phyloP scores from a whole-genome alignment of 1,140 invertebrate genomes.

The Theocolax elegans region DNA sequence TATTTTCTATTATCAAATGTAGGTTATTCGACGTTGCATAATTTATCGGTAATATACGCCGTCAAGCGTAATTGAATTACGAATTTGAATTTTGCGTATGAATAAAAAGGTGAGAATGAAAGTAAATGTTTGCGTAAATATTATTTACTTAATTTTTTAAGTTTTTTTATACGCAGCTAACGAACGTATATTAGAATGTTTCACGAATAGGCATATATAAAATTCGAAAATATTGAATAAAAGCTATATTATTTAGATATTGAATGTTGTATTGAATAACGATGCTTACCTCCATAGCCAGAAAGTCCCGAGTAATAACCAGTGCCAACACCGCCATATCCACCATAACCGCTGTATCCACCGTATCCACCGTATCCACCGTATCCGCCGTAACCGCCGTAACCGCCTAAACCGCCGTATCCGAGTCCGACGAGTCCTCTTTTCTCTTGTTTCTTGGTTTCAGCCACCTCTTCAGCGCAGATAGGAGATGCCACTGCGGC shows the following conservation, averaged over 20 bases:
- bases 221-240: not conserved
- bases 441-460: conserved; percentile 57
- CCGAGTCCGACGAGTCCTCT: conserved; percentile 54
- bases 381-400: conserved; percentile 43
- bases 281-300: not conserved
- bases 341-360: conserved; percentile 30
- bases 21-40: no score
- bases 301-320: not conserved
- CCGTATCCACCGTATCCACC: conserved; percentile 24
- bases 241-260: not conserved
- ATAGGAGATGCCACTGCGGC: conserved; percentile 53
- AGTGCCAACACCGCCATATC: conserved; percentile 37
- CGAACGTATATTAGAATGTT: no score
- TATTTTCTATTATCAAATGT: no score
- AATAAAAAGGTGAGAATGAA: no score
- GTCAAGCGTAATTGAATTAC: no score
- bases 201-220: not conserved
- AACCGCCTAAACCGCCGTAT: conserved; percentile 45
- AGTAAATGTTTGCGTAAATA: not conserved
- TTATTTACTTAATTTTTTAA: no score
- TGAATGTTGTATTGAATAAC: not conserved
- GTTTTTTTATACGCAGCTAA: no score
- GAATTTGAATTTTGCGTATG: no score
- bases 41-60: no score
- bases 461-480: conserved; percentile 51